A percentile compares a stretch with the other conserved stretches of the same genome.
phyloP scores from a whole-genome alignment of 2,797 vertebrate genomes.

The Buphagus erythrorhynchus region DNA sequence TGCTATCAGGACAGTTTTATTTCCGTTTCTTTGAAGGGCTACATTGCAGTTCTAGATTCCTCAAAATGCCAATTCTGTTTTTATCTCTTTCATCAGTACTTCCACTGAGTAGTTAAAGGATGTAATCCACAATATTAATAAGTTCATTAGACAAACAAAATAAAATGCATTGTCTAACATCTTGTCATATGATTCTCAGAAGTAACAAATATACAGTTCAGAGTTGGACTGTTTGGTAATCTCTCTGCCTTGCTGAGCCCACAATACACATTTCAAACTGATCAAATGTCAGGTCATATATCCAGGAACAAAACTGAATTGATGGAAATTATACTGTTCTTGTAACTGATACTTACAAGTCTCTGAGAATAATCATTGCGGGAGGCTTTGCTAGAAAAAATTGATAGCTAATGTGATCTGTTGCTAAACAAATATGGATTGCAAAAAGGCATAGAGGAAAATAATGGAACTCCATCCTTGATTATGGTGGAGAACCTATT shows the following conservation, averaged over 20 bases:
- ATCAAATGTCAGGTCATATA: not conserved
- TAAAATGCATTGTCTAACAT: not conserved
- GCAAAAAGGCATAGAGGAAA: not conserved
- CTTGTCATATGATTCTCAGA: not conserved
- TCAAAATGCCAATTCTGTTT: not conserved
- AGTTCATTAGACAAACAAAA: not conserved
- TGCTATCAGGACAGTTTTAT: not conserved
- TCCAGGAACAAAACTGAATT: conserved; percentile 2
- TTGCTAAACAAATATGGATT: not conserved
- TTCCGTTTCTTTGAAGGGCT: not conserved
- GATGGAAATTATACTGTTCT: not conserved
- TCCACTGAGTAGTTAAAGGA: not conserved
- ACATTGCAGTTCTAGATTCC: not conserved
- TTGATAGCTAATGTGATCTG: not conserved
- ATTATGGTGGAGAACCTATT: not conserved
- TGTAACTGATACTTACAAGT: not conserved
- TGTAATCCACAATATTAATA: not conserved
- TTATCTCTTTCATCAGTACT: not conserved
- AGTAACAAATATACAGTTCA: not conserved
- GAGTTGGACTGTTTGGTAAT: not conserved
- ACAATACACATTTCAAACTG: not conserved
- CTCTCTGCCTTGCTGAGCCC: not conserved
- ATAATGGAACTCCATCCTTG: not conserved
- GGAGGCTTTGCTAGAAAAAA: not conserved
- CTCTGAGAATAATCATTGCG: not conserved